A percentile compares a stretch with the other conserved stretches of the same genome.
Evolutionary conservation across 2,888 invertebrate species (phyloP).

Genomic region (Eueremaeus valkanovi): DNA sequence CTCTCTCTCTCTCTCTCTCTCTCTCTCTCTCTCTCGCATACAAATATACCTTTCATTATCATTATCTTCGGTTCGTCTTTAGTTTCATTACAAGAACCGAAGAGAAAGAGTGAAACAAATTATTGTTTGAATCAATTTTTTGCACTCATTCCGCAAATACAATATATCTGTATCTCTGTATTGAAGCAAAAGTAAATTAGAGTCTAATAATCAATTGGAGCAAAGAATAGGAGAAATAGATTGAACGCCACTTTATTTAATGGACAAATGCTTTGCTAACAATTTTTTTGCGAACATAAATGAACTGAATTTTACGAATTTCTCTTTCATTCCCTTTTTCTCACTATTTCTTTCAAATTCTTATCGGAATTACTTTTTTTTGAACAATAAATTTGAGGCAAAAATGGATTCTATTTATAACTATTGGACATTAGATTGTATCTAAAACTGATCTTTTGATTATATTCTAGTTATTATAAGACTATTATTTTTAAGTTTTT

Average conservation of each 20-base stretch:
- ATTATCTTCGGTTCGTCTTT: background rate
- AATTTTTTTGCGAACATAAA: background rate
- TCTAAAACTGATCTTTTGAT: no score
- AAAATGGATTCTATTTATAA: no score
- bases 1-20: no score
- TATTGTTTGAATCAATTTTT: constrained; percentile 1
- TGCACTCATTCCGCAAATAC: no score
- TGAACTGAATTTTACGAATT: background rate
- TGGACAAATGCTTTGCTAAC: background rate
- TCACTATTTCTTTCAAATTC: background rate
- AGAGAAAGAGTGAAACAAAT: background rate
- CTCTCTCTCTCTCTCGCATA: background rate
- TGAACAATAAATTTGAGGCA: no score
- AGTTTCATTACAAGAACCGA: background rate
- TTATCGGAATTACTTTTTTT: no score
- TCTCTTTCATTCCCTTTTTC: background rate
- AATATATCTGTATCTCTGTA: no score
- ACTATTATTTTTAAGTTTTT: no score
- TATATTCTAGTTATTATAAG: no score
- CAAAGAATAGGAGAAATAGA: background rate
- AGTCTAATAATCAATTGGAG: background rate
- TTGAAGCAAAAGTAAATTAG: no score
- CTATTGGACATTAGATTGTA: no score
- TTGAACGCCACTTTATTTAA: background rate
- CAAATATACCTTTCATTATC: background rate